Evolutionary conservation across 2,888 invertebrate species (phyloP).

Genomic region (Dendrolimus pini): DNA sequence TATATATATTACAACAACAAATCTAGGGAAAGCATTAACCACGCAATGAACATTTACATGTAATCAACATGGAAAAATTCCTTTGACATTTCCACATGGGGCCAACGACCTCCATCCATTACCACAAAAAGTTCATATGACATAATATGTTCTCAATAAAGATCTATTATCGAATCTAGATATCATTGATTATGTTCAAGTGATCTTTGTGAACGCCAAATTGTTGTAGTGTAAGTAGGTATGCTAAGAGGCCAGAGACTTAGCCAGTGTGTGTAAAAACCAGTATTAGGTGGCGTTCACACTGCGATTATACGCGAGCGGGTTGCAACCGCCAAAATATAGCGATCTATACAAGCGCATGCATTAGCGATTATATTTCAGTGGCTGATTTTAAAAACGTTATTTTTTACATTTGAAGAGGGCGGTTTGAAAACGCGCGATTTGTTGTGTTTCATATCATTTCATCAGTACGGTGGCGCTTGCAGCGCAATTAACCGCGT

Average conservation of each 20-base stretch:
- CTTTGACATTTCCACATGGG: not conserved
- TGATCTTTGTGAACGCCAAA: slow-evolving; percentile 1
- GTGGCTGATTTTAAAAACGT: too few species aligned
- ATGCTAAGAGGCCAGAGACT: slow-evolving; percentile 41
- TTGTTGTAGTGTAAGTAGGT: slow-evolving; percentile 19
- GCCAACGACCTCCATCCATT: not conserved
- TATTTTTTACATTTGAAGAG: too few species aligned
- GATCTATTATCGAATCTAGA: not conserved
- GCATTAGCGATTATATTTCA: too few species aligned
- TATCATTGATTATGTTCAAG: not conserved
- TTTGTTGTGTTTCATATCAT: too few species aligned
- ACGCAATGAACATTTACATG: not conserved
- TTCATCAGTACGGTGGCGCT: too few species aligned
- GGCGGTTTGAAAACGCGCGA: too few species aligned
- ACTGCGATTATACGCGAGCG: too few species aligned
- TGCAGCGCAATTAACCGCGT: too few species aligned
- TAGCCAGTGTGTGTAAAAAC: slow-evolving; percentile 12
- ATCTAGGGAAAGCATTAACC: slow-evolving; percentile 1
- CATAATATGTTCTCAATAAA: not conserved
- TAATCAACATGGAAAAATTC: too few species aligned
- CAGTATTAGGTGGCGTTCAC: slow-evolving; percentile 22
- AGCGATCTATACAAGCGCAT: too few species aligned
- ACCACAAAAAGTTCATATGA: slow-evolving; percentile 1
- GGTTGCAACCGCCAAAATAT: too few species aligned
- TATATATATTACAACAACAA: not conserved